phyloP scores from a whole-genome alignment of 2,797 vertebrate genomes.

The Sebastes minor region DNA sequence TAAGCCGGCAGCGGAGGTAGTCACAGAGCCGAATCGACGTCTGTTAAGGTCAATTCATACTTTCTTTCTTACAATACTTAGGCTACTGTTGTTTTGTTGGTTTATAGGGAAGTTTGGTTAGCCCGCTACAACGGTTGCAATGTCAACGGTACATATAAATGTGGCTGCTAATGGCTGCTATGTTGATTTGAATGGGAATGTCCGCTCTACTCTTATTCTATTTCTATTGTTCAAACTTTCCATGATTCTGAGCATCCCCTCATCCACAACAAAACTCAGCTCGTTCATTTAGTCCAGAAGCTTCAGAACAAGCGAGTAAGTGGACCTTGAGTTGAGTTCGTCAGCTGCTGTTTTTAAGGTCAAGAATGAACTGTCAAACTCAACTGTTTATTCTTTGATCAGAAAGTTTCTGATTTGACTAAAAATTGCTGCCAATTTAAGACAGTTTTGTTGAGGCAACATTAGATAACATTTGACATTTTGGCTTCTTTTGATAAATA shows the following conservation, averaged over 20 bases:
- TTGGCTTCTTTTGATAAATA: neutral
- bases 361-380: neutral
- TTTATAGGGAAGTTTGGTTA: no score
- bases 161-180: no score
- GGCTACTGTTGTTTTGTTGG: no score
- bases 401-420: neutral
- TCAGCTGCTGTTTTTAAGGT: neutral
- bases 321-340: neutral
- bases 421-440: neutral
- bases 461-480: neutral
- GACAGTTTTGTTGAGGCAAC: neutral
- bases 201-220: no score
- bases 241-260: neutral
- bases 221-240: no score
- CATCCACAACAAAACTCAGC: neutral
- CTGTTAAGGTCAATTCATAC: no score
- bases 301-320: neutral
- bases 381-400: neutral
- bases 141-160: no score
- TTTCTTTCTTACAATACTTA: no score
- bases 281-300: neutral
- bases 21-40: no score
- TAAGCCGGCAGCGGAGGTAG: no score
- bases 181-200: no score
- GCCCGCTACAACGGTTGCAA: no score